These are phyloP conservation scores for Sebastes fasciatus DNA, from an alignment of 2,113 vertebrate genomes.

Conservation along the genomic window DNA sequence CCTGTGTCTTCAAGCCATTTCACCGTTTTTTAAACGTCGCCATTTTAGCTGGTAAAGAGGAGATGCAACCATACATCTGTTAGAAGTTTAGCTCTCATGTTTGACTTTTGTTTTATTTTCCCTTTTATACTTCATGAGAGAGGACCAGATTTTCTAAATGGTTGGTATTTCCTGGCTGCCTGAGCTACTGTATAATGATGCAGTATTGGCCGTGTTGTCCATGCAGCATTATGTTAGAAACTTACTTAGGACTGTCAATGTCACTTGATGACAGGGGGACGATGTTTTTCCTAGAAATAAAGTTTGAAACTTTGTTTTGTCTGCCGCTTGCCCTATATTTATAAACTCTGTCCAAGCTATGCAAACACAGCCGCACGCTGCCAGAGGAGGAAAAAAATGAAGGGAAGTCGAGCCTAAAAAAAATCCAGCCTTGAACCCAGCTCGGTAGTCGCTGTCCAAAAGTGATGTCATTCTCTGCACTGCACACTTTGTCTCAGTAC, in stretches of 20 bases:
- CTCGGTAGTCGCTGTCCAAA: slow-evolving; percentile 67
- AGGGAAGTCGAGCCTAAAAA: slow-evolving; percentile 37
- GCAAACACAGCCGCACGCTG: slow-evolving; percentile 59
- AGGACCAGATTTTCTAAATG: slow-evolving; percentile 68
- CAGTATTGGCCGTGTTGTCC: slow-evolving; percentile 52
- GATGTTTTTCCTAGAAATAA: slow-evolving; percentile 79
- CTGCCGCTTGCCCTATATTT: slow-evolving; percentile 65
- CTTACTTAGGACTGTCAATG: slow-evolving; percentile 44
- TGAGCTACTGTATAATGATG: slow-evolving; percentile 76
- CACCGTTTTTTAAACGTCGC: slow-evolving; percentile 22
- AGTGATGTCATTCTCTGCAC: slow-evolving; percentile 78
- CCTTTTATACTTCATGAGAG: slow-evolving; percentile 53
- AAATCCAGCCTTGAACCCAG: slow-evolving; percentile 67
- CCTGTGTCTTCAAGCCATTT: slow-evolving; percentile 36
- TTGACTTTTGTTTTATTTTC: slow-evolving; percentile 60
- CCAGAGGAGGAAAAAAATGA: slow-evolving; percentile 40
- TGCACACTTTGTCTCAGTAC: slow-evolving; percentile 74
- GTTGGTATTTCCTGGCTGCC: slow-evolving; percentile 71
- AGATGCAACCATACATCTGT: slow-evolving; percentile 43
- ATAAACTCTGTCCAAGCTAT: slow-evolving; percentile 65
- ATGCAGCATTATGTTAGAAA: slow-evolving; percentile 52
- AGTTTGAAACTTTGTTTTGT: slow-evolving; percentile 73
- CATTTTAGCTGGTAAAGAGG: slow-evolving; percentile 38
- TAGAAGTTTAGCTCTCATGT: slow-evolving; percentile 53
- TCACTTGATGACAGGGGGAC: slow-evolving; percentile 43